Base-by-base conservation (phyloP, 1,140 invertebrate species). In the Parasteatoda tepidariorum region DNA sequence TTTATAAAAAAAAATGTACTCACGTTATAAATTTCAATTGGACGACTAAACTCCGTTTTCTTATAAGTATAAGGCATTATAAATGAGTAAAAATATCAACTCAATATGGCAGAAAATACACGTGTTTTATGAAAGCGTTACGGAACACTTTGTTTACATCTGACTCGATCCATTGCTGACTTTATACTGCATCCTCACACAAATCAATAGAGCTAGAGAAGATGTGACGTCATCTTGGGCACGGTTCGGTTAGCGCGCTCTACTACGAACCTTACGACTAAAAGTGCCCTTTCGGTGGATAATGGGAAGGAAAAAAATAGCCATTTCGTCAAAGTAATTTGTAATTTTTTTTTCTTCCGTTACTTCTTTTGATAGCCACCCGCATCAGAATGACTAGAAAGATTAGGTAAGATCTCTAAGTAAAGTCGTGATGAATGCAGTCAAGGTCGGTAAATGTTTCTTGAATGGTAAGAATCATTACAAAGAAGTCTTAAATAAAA, bases 61-160 rank as follows among this genome's bases (percentile, higher is more conserved):
- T 82, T 22, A 66, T 71, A 82, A 18, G 67, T 71, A 33, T 82
- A 82, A 13, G 79, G 79, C 79, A 82, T 82, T 66, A n/a, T 66
- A 30, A 3, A 31, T 15, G 13, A 3, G 24, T 59, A 26, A n/a
- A 5, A 26, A 18, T n/a, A n/a, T n/a, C n/a, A n/a, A n/a, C n/a
- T n/a, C n/a, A 54, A 24, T 41, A 28, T 13, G 38, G 9, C 4
- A 68, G 1, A 11, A 24, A 24, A 22, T 55, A n/a, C 64, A 79
- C 76, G 38, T 79, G 64, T 31, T 18, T 11, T 22, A 22, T 11
- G 18, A 30, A 66, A 22, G 38, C 13, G 26, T 48, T 22, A 34
- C 31, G 33, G 48, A 57, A 26, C 30, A 15, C 38, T 48, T 4
- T 48, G 38, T 48, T n/a, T 33, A 28, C 57, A 6, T 26, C 48